Evolutionary conservation across 1,140 invertebrate species (phyloP), one percentile per base, ranked within the genome.

Genomic region (Apis florea): DNA sequence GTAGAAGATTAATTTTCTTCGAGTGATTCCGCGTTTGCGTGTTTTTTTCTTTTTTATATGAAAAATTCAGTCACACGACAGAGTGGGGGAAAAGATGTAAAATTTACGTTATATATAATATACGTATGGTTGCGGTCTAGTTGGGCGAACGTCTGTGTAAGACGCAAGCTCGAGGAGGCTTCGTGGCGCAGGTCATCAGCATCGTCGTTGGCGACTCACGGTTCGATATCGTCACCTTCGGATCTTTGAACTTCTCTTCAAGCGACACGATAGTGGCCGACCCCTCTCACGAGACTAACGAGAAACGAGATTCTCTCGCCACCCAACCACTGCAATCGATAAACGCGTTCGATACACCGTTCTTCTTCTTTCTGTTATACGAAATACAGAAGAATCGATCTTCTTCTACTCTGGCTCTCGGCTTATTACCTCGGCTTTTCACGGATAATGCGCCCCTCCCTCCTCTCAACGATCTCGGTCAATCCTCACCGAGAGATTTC

Each of bases 251-350:
- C 71, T 80, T 82, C 83, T 83, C 56, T 47, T 71, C 63, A 72
- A 76, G 66, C 79, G 61, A 77, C 71, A 67, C 58, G 76, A 83
- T 76, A 84, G 59, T 54, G 66, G 19, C 49, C 63, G 85, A 74
- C 84, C 77, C 31, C 81, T 86, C 75, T 79, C 81, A 79, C 79
- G 54, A 79, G 84, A 87, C 89, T 90, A 90, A 90, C 90, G 89
- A 90, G 89, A 90, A 90, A 88, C 84, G 88, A 90, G 90, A 90
- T 90, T 89, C 85, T 79, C 75, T 81, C 75, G 89, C 90, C 90
- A 90, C 90, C 90, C 90, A 90, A 90, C 75, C 66, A 70, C 61
- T 66, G 63, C 76, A 75, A 85, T 84, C 70, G 85, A 87, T 85
- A 59, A 40, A 58, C 83, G 69, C 53, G 68, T 77, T 67, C 49